Evolutionary conservation across 2,888 invertebrate genomes (phyloP).

Genomic region (Endomychus coccineus): DNA sequence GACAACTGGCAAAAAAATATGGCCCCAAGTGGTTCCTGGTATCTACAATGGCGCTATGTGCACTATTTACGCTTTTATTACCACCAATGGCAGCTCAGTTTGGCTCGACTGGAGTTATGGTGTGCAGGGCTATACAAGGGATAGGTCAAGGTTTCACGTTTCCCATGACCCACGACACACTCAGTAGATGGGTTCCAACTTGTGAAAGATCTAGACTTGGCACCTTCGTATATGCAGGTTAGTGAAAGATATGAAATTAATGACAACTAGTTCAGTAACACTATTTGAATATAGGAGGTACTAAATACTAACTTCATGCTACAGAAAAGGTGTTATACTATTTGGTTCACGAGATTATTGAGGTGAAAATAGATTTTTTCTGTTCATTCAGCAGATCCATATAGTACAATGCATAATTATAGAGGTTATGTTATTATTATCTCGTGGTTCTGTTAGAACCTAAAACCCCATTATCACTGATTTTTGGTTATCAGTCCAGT

Average conservation of each 20-base stretch:
- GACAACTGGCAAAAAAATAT: constrained; percentile 62
- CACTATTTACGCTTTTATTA: constrained; percentile 58
- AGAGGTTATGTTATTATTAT: too few species aligned
- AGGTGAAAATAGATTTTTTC: too few species aligned
- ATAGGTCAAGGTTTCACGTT: constrained; percentile 67
- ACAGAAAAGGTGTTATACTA: too few species aligned
- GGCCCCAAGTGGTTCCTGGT: constrained; percentile 66
- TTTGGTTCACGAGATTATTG: too few species aligned
- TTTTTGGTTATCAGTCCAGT: too few species aligned
- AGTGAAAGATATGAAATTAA: constrained; percentile 10
- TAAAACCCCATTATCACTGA: too few species aligned
- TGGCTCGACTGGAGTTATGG: constrained; percentile 56
- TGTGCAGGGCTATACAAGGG: constrained; percentile 64
- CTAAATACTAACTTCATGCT: too few species aligned
- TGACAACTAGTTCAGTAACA: too few species aligned
- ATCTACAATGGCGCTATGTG: constrained; percentile 51
- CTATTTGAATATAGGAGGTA: too few species aligned
- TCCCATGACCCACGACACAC: constrained; percentile 62
- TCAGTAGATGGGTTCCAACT: constrained; percentile 71
- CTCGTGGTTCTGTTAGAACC: too few species aligned
- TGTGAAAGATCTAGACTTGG: constrained; percentile 62
- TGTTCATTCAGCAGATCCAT: too few species aligned
- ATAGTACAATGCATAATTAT: too few species aligned
- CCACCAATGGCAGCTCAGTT: constrained; percentile 62
- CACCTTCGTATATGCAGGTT: constrained; percentile 58